phyloP scores from a whole-genome alignment of 2,797 vertebrate genomes.

The Artibeus jamaicensis region DNA sequence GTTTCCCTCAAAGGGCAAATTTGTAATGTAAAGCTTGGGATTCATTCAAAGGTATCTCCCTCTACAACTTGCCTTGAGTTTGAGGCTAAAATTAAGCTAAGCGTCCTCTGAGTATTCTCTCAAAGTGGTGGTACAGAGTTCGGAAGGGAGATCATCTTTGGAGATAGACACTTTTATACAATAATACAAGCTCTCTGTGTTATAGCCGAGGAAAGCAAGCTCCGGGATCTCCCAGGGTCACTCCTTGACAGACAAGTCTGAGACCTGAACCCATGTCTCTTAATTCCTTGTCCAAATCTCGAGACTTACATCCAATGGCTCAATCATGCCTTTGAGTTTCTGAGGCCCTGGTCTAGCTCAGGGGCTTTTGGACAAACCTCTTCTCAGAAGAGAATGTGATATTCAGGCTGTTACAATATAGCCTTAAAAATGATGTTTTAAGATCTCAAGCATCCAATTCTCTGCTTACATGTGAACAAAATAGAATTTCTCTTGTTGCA shows the following conservation, averaged over 20 bases:
- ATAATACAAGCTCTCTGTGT: not conserved
- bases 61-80: not conserved
- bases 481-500: not conserved
- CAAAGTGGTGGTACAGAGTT: not conserved
- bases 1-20: not conserved
- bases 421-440: not conserved
- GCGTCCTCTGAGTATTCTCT: not conserved
- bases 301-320: not conserved
- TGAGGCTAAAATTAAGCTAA: not conserved
- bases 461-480: not conserved
- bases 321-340: not conserved
- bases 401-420: not conserved
- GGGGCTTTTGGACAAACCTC: not conserved
- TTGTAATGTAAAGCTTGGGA: not conserved
- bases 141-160: not conserved
- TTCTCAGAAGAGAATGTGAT: not conserved
- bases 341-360: not conserved
- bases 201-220: not conserved
- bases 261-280: not conserved
- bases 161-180: not conserved
- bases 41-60: not conserved
- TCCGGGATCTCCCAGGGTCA: not conserved
- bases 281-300: not conserved
- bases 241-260: not conserved
- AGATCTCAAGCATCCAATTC: not conserved